phyloP scores from a whole-genome alignment of 2,888 invertebrate species.

The Villa cingulata region DNA sequence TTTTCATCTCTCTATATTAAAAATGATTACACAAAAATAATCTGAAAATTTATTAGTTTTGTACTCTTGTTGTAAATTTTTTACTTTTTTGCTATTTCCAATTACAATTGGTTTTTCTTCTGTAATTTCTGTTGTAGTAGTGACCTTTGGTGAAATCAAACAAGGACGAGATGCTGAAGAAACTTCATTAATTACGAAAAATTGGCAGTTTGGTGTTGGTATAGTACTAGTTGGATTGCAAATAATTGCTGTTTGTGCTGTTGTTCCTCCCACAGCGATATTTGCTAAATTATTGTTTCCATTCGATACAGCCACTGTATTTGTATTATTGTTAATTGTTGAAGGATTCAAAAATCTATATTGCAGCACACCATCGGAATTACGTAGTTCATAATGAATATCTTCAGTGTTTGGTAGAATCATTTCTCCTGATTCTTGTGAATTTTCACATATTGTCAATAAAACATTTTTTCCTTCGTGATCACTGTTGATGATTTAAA shows the following conservation, averaged over 20 bases:
- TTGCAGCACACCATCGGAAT: conserved; percentile 4
- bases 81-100: conserved; percentile 5
- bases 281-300: neutral
- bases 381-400: conserved; percentile 3
- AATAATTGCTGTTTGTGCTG: neutral
- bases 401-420: neutral
- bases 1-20: conserved; percentile 72
- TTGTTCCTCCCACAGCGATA: neutral
- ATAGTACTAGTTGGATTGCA: neutral
- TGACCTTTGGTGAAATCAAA: conserved; percentile 5
- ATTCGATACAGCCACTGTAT: neutral
- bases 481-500: neutral
- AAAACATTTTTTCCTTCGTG: conserved; percentile 14
- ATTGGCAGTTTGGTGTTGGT: conserved; percentile 4
- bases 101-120: conserved; percentile 3
- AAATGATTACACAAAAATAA: too few relatives aligned
- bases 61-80: too few relatives aligned
- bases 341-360: conserved; percentile 4
- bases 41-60: too few relatives aligned
- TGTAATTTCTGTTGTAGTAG: neutral
- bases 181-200: conserved; percentile 6
- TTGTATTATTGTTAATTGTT: conserved; percentile 1
- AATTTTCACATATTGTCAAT: conserved; percentile 26
- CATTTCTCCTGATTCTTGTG: conserved; percentile 24
- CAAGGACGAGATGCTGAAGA: conserved; percentile 4